Conservation (phyloP, 2,113 vertebrate species). For the Seriola dumerili region DNA sequence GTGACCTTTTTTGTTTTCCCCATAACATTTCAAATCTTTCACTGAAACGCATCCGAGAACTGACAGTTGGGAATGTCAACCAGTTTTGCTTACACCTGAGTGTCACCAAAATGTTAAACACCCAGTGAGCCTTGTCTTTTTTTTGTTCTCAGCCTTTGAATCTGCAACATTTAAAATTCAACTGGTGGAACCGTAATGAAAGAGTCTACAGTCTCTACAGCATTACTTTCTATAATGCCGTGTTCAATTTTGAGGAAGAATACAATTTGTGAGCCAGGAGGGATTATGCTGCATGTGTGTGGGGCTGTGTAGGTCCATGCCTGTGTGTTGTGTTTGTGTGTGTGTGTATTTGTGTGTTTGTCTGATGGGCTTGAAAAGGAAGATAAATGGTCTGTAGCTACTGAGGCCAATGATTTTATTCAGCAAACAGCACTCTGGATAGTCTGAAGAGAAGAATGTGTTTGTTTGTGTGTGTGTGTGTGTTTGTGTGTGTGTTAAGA, state of each 20-base stretch:
- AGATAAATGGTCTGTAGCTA: slow-evolving; percentile 62
- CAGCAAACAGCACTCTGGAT: slow-evolving; percentile 50
- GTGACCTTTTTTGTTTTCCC: slow-evolving; percentile 56
- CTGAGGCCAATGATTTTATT: slow-evolving; percentile 60
- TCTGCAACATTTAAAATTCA: slow-evolving; percentile 46
- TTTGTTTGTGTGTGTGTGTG: neutral
- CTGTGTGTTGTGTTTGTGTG: neutral
- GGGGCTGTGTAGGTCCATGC: neutral
- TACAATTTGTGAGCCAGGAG: slow-evolving; percentile 27
- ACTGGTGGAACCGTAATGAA: slow-evolving; percentile 37
- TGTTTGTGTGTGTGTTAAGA: neutral
- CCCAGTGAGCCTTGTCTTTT: neutral
- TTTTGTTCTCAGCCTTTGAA: neutral
- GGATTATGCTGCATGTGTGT: slow-evolving; percentile 12
- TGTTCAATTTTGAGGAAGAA: slow-evolving; percentile 31
- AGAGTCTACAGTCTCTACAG: neutral
- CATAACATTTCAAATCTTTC: slow-evolving; percentile 29
- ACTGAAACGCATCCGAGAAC: slow-evolving; percentile 26
- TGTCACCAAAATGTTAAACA: slow-evolving; percentile 35
- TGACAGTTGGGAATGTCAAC: slow-evolving; percentile 42
- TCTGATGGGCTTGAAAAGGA: slow-evolving; percentile 54
- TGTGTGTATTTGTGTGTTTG: slow-evolving; percentile 6
- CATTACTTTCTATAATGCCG: slow-evolving; percentile 12
- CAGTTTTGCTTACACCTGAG: slow-evolving; percentile 20
- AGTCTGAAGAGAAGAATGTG: neutral